Evolutionary conservation across 2,888 invertebrate species (phyloP).

Genomic region (Pollenia amentaria): DNA sequence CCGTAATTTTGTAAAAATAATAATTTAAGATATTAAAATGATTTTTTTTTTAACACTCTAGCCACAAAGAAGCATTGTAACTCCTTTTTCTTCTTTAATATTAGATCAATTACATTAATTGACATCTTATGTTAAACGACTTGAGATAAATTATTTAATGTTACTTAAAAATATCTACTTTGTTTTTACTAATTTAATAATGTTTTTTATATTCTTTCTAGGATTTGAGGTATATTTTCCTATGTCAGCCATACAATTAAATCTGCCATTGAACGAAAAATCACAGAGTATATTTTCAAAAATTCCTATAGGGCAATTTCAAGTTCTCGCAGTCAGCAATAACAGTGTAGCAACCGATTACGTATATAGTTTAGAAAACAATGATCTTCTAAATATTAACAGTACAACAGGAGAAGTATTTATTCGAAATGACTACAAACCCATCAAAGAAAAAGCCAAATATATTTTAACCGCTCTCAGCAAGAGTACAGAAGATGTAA

Average conservation of each 20-base stretch:
- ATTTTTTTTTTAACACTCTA: too few species aligned
- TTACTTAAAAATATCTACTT: neutral
- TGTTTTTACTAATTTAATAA: neutral
- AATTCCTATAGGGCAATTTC: conserved; percentile 83
- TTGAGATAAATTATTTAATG: too few species aligned
- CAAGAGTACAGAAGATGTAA: conserved; percentile 54
- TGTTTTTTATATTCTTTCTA: conserved; percentile 69
- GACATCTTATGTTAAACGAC: too few species aligned
- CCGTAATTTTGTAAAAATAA: too few species aligned
- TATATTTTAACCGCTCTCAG: conserved; percentile 81
- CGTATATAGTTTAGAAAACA: conserved; percentile 81
- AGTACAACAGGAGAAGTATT: conserved; percentile 82
- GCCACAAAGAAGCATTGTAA: too few species aligned
- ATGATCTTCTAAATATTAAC: conserved; percentile 80
- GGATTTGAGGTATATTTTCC: conserved; percentile 83
- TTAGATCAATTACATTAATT: too few species aligned
- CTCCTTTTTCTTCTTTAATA: too few species aligned
- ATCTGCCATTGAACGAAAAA: conserved; percentile 82
- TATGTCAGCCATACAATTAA: conserved; percentile 81
- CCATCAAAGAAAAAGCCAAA: conserved; percentile 76
- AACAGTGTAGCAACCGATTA: conserved; percentile 79
- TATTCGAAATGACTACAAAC: conserved; percentile 80
- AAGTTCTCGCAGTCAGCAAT: conserved; percentile 79
- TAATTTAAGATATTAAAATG: too few species aligned
- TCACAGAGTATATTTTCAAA: conserved; percentile 83